Evolutionary conservation across 1,140 invertebrate genomes (phyloP).

Genomic region (Drosophila orosa): DNA sequence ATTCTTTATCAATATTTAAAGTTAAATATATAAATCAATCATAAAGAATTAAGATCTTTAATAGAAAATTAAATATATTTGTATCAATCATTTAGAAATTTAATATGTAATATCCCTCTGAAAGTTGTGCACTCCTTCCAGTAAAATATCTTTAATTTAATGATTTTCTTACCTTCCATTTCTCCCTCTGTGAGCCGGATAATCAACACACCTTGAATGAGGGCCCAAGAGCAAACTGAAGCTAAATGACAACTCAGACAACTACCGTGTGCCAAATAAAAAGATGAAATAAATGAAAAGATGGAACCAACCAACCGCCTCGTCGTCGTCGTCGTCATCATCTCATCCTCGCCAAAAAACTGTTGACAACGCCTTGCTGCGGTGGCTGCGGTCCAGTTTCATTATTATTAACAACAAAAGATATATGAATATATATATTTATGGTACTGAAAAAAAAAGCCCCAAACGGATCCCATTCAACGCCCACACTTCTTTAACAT

Average conservation of each 20-base stretch:
- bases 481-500: constrained; percentile 67
- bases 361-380: constrained; percentile 68
- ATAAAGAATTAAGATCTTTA: too few species aligned
- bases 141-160: neutral
- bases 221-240: constrained; percentile 8
- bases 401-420: constrained; percentile 48
- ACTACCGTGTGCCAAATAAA: constrained; percentile 56
- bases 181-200: constrained; percentile 22
- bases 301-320: constrained; percentile 30
- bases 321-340: constrained; percentile 37
- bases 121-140: neutral
- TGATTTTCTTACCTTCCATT: neutral
- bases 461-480: constrained; percentile 44
- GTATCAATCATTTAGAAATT: too few species aligned
- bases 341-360: constrained; percentile 45
- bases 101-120: neutral
- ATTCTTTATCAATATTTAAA: neutral
- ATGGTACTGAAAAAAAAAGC: constrained; percentile 20
- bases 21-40: too few species aligned
- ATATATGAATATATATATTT: constrained; percentile 9
- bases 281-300: constrained; percentile 17
- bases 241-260: constrained; percentile 52
- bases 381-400: constrained; percentile 73
- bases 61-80: neutral
- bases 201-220: constrained; percentile 42